A percentile compares a stretch with the other conserved stretches of the same genome.
phyloP scores from a whole-genome alignment of 2,113 vertebrate species.

The Salvator merianae region DNA sequence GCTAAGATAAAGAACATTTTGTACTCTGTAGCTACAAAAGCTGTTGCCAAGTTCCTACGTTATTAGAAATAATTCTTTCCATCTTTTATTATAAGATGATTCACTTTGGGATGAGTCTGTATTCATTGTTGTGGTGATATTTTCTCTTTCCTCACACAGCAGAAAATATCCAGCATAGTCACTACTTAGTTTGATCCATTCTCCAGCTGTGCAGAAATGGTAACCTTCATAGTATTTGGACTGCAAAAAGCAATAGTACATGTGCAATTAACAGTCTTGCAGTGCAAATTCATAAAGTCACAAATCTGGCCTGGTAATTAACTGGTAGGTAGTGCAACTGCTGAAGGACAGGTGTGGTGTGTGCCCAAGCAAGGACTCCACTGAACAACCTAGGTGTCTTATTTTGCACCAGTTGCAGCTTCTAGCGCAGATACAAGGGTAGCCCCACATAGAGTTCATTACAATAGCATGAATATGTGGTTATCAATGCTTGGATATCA shows the following conservation, averaged over 20 bases:
- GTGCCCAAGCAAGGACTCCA: no score
- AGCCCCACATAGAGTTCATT: no score
- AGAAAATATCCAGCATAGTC: neutral
- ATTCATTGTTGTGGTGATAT: neutral
- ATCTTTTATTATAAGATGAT: neutral
- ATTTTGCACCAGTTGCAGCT: neutral
- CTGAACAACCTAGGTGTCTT: no score
- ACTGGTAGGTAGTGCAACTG: no score
- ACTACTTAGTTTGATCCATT: neutral
- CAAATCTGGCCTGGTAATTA: no score
- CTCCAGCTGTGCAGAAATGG: conserved; percentile 15
- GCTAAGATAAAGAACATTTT: conserved; percentile 8
- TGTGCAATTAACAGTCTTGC: conserved; percentile 59
- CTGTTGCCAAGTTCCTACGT: neutral
- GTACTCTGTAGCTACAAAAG: neutral
- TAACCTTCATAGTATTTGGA: conserved; percentile 68
- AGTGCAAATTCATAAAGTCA: no score
- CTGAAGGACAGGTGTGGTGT: neutral
- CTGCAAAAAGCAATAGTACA: conserved; percentile 60
- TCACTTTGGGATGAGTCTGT: neutral
- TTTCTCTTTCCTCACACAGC: neutral
- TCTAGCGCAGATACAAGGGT: no score
- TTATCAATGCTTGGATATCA: no score
- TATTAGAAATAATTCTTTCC: neutral
- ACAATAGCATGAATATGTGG: no score